Conservation (phyloP, 2,797 vertebrate species). For the Centropyge bicolor region DNA sequence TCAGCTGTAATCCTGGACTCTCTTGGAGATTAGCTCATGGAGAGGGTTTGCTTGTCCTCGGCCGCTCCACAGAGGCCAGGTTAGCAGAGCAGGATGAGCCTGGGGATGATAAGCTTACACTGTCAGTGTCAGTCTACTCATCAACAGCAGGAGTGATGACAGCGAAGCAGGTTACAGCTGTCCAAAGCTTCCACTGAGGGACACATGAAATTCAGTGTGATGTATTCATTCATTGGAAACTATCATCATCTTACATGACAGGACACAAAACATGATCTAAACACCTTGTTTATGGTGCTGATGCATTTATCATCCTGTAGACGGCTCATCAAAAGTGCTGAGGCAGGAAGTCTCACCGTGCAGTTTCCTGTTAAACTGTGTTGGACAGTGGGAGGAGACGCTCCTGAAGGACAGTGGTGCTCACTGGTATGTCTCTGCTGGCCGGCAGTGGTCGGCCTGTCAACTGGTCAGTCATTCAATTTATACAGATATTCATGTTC, state of each 20-base stretch:
- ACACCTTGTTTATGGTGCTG: not conserved
- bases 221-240: not conserved
- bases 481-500: not conserved
- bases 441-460: not conserved
- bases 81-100: conserved; percentile 70
- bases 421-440: not conserved
- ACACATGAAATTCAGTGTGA: not conserved
- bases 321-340: conserved; percentile 1
- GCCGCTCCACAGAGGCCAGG: conserved; percentile 54
- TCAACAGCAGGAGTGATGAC: conserved; percentile 38
- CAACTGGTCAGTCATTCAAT: not conserved
- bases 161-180: conserved; percentile 4
- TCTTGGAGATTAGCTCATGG: conserved; percentile 60
- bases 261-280: not conserved
- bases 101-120: conserved; percentile 58
- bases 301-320: not conserved
- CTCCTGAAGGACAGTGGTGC: conserved; percentile 4
- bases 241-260: not conserved
- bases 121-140: conserved; percentile 42
- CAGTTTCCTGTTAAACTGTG: not conserved
- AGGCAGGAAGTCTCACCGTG: not conserved
- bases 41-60: conserved; percentile 62
- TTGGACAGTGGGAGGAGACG: conserved; percentile 9
- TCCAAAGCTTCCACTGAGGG: not conserved
- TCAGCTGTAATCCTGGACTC: conserved; percentile 75